Percentiles rank a stretch among this genome's conserved stretches.
Evolutionary conservation across 2,113 vertebrate genomes (phyloP).

Genomic region (Odobenus rosmarus): DNA sequence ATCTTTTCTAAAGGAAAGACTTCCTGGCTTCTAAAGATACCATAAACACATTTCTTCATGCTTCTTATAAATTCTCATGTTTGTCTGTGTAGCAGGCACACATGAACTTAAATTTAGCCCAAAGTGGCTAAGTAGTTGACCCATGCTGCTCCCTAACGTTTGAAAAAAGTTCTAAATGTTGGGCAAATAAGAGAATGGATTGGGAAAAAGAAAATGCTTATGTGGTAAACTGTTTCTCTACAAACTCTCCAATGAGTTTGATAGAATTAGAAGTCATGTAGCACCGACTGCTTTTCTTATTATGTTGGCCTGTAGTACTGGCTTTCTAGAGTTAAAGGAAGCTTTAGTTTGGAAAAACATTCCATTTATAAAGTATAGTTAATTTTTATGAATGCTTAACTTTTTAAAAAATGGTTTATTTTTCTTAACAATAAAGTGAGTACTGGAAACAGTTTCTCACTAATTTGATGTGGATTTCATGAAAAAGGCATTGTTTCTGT

Average conservation of each 20-base stretch:
- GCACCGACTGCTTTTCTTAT: neutral
- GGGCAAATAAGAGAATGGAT: neutral
- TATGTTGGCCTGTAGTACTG: neutral
- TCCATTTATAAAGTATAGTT: neutral
- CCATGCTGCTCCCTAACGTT: neutral
- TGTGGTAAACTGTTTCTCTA: neutral
- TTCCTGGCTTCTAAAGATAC: neutral
- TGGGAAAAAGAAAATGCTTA: neutral
- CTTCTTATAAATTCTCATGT: neutral
- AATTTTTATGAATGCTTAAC: slow-evolving; percentile 13
- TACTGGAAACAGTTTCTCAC: slow-evolving; percentile 4
- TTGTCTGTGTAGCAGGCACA: neutral
- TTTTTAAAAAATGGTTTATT: slow-evolving; percentile 36
- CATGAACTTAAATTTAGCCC: slow-evolving; percentile 31
- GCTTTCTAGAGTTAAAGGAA: slow-evolving; percentile 27
- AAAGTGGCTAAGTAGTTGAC: neutral
- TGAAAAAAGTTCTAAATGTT: neutral
- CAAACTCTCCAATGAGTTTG: neutral
- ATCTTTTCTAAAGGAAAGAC: neutral
- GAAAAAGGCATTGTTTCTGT: neutral
- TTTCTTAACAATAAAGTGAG: slow-evolving; percentile 23
- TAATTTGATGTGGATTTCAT: neutral
- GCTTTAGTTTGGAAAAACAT: slow-evolving; percentile 20
- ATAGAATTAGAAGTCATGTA: neutral
- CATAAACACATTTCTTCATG: neutral